Evolutionary conservation across 2,888 invertebrate species (phyloP), one percentile per base, ranked within the genome.

Genomic region (Gasteruption jaculator): DNA sequence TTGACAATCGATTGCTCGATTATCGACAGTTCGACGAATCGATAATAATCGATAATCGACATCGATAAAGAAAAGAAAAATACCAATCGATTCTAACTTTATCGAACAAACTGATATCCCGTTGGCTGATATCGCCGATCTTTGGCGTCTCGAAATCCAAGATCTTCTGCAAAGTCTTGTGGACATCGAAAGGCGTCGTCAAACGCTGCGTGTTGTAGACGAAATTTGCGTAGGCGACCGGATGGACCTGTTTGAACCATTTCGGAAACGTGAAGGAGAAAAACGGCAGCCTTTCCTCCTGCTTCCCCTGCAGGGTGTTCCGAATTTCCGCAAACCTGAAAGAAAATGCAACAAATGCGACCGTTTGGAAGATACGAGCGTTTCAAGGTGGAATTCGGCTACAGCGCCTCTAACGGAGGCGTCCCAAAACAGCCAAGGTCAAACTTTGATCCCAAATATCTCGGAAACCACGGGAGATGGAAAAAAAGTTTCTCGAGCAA

Each of bases 241-340:
- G 81, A 54, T 85, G 78, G 5, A 73, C 68, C 7, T 72, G 71
- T 47, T 77, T 75, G 49, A 93, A 82, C 65, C 78, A 79, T 0
- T 78, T 71, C 0, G 94, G 93, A 56, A 93, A 80, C 0, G 80
- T 73, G 38, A 93, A 79, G 1, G 85, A 82, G 68, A 94, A 88
- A 56, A 91, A 85, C 0, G 95, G 95, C 43, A 94, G 65, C 1
- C 95, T 78, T 64, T 95, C 94, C 60, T 95, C 95, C 42, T 89
- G 80, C 68, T 92, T 91, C 0, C 94, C 95, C 68, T 94, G 93
- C 5, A 90, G 74, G 0, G 92, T 93, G 56, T 85, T 81, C 1
- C 95, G 79, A 5, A 92, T 80, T 37, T 81, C 77, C 0, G 87
- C 83, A 70, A 88, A 93, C 62, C 93, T 86, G 58, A 15, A 60